Conservation (phyloP, 2,797 vertebrate species). For the Neoniphon sammara region DNA sequence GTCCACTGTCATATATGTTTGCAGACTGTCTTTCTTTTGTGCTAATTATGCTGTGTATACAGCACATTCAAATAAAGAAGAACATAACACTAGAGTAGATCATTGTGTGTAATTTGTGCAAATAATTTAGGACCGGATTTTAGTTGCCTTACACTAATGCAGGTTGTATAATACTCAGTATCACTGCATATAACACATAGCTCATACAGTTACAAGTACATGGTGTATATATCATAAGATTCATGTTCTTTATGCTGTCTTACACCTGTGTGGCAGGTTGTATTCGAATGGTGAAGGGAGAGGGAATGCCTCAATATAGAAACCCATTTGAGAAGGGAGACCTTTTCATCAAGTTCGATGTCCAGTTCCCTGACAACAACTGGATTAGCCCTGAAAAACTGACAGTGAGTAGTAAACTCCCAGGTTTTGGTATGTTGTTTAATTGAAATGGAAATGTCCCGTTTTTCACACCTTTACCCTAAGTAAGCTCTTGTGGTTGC, state of each 20-base stretch:
- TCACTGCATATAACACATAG: background rate
- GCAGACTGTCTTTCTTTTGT: too few relatives aligned
- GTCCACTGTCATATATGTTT: too few relatives aligned
- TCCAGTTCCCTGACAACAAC: constrained; percentile 98
- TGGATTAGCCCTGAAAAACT: constrained; percentile 98
- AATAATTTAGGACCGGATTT: too few relatives aligned
- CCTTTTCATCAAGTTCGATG: constrained; percentile 97
- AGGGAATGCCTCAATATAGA: constrained; percentile 99
- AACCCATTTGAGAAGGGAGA: constrained; percentile 99
- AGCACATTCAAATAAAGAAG: too few relatives aligned
- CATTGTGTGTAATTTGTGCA: too few relatives aligned
- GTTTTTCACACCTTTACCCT: background rate
- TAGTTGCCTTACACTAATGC: too few relatives aligned
- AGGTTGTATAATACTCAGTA: too few relatives aligned
- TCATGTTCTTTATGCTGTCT: background rate
- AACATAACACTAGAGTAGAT: too few relatives aligned
- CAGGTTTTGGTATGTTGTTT: background rate
- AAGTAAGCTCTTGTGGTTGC: background rate
- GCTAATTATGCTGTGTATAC: too few relatives aligned
- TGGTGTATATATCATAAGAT: background rate
- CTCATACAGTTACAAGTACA: background rate
- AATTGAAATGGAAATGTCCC: background rate
- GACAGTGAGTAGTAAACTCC: constrained; percentile 83
- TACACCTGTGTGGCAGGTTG: constrained; percentile 81
- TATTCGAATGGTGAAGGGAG: constrained; percentile 92